Conservation (phyloP, 2,113 vertebrate species). For the human (Homo sapiens) region DNA sequence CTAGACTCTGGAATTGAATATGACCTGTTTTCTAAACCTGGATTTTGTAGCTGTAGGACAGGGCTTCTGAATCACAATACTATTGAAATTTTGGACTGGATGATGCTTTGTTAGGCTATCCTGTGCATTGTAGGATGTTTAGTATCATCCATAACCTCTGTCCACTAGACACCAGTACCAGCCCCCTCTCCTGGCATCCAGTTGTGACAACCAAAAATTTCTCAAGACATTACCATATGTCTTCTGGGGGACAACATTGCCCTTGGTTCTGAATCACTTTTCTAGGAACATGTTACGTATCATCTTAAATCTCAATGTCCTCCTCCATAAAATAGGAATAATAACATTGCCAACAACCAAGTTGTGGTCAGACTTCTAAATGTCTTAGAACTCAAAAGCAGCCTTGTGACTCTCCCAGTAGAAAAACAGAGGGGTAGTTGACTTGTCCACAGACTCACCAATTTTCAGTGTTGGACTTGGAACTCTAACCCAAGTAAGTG, state of each 20-base stretch:
- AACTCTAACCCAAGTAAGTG: not conserved
- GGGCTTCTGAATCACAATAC: not conserved
- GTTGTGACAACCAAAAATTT: not conserved
- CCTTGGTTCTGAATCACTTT: not conserved
- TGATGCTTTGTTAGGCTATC: not conserved
- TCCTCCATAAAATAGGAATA: not conserved
- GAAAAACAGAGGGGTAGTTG: not conserved
- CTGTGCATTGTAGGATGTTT: not conserved
- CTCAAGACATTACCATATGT: not conserved
- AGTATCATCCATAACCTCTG: not conserved
- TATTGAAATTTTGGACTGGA: not conserved
- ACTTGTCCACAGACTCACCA: not conserved
- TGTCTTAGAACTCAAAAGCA: not conserved
- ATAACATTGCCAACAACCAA: not conserved
- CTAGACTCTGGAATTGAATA: not conserved
- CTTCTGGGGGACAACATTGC: rapidly evolving
- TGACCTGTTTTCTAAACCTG: not conserved
- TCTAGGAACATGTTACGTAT: not conserved
- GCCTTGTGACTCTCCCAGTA: not conserved
- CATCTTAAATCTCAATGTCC: not conserved
- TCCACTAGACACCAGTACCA: not conserved
- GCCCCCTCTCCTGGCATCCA: not conserved
- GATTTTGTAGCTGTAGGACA: not conserved
- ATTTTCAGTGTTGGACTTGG: not conserved
- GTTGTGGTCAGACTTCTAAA: not conserved